A percentile compares a stretch with the other conserved stretches of the same genome.
Conservation (phyloP, 2,113 vertebrate species). For the Opisthocomus hoazin region DNA sequence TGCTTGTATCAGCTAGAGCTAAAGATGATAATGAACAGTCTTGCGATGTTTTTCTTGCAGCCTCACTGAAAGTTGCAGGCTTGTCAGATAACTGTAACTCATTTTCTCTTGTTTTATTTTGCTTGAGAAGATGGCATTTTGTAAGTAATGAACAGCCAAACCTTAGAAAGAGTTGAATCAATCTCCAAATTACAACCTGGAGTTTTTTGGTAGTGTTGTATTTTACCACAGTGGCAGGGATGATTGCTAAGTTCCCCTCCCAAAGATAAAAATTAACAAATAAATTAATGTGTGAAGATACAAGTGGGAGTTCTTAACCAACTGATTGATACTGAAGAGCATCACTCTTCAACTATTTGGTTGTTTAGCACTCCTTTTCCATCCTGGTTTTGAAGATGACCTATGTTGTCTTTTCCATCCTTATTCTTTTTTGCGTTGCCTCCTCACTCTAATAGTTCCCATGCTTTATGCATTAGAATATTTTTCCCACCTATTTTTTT, state of each 20-base stretch:
- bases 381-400: background rate
- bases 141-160: background rate
- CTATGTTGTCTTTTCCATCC: background rate
- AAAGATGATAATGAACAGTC: background rate
- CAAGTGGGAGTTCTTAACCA: background rate
- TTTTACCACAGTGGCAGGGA: background rate
- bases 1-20: background rate
- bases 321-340: background rate
- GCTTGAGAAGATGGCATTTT: background rate
- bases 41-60: background rate
- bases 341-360: background rate
- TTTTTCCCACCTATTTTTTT: background rate
- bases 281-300: background rate
- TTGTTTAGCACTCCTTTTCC: background rate
- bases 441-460: background rate
- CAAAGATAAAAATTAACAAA: background rate
- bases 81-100: background rate
- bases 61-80: background rate
- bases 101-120: background rate
- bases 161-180: background rate
- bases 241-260: background rate
- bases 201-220: background rate
- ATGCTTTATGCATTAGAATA: background rate
- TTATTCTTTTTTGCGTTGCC: background rate
- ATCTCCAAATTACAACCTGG: background rate